Evolutionary conservation across 2,113 vertebrate species (phyloP), one percentile per base, ranked within the genome.

Genomic region (Oxyura jamaicensis): DNA sequence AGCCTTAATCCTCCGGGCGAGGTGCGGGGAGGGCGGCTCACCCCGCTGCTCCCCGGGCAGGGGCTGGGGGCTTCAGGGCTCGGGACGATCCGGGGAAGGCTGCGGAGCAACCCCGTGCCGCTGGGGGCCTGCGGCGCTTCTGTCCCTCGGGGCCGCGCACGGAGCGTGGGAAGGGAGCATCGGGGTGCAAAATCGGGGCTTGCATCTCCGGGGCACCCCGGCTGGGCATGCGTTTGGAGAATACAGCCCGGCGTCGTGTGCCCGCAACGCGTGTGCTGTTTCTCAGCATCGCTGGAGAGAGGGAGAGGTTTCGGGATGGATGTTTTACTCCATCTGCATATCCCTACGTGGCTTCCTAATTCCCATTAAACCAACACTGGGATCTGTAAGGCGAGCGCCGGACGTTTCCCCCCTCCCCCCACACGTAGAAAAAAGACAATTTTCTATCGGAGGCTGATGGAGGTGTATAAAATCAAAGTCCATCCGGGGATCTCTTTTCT

Each of bases 391-490:
- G 76, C 88, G 52, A 83, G 35, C 8, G 56, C 35, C 10, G 33
- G 56, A 20, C 60, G 68, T 77, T 56, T 88, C 42, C 65, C 15
- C 26, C 19, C 73, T 72, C 20, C 33, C 19, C 39, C 50, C 4
- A 19, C 68, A 36, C 25, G 7, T 42, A 46, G 36, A 11, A 88
- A 83, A 31, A 69, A 3, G 62, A 53, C 73, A 48, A 33, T 65
- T 84, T 84, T 75, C 44, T 68, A 3, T 78, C 48, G 15, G 42
- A 78, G 77, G 3, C 39, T 56, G 44, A 50, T 66, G n/a, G 28
- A 89, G 62, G 66, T 91, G 53, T 53, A 44, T 79, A 42, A 84
- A 86, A 94, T 92, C 55, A 53, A 86, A 93, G 66, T 85, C 80
- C 33, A 18, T 33, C 18, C 63, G 39, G 25, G 62, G 39, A 46